Base-by-base conservation (phyloP, 2,113 vertebrate species). In the Saguinus imperator region DNA sequence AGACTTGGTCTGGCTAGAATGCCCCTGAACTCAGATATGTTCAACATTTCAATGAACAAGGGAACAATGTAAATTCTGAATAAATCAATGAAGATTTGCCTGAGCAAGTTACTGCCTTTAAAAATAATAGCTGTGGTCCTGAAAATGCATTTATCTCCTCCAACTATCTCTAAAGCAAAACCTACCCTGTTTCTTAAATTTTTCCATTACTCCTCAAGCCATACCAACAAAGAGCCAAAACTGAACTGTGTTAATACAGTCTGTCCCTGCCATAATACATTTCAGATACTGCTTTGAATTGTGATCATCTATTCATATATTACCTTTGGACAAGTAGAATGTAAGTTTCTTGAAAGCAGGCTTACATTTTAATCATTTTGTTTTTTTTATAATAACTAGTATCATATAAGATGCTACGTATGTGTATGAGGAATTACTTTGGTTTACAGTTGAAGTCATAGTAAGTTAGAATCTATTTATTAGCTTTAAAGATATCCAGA, bases 401-500 rank as follows among this genome's bases (percentile, higher is more conserved):
- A 52, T 76, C 50, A 95, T 55, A 75, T 1, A 16, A 75, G 43
- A 89, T 29, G 23, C 10, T 45, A 73, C 2, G 8, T 37, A 72
- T 35, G 3, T 50, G 48, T 58, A n/a, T 66, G n/a, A 82, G 37
- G 20, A 48, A 75, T 72, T 90, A 58, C 45, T 61, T 73, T 35
- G 18, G 8, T 52, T 94, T 76, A 66, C 6, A 72, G 14, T 52
- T 87, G 11, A 79, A 94, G 58, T 66, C 83, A n/a, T 68, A 95
- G 64, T 73, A 94, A 88, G 43, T 61, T 87, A 80, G 6, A 83
- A 87, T 61, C 3, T 14, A 91, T 32, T 52, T 72, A 45, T 73
- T 57, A 37, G 6, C 87, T 92, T 94, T 21, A 37, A 79, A 95
- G 94, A 92, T 32, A 48, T 55, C 76, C 40, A 73, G 48, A 94